Evolutionary conservation across 2,797 vertebrate species (phyloP), one percentile per base, ranked within the genome.

Genomic region (Thaleichthys pacificus): DNA sequence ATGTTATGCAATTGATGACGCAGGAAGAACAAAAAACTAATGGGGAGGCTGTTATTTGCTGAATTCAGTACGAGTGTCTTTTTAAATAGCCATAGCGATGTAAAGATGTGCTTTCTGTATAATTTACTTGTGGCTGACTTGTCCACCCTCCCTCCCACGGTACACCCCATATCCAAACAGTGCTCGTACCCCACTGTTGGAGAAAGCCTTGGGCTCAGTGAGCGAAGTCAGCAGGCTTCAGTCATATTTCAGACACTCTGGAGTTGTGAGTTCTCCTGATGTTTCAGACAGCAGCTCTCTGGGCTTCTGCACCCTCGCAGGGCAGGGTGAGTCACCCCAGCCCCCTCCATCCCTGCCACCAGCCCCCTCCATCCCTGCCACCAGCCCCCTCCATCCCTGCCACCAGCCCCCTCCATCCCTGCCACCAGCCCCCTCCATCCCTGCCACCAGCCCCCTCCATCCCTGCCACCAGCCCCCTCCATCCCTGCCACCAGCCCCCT

Each of bases 31-130:
- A 15, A 60, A 15, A 14, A 26, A 8, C 22, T 2, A 30, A 14
- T 15, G 1, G n/a, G 15, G 15, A 51, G 74, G 82, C 81, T 78
- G 75, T 77, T 79, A 72, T 79, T 3, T 1, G 70, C 78, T 78
- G 28, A 66, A 77, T 79, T 82, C 42, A 14, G 11, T 47, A 14
- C 11, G 42, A 11, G 42, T 47, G 42, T 47, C 9, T 47, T 47
- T 47, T 47, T 47, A 11, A 38, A 12, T 47, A 12, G 12, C 9
- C 9, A 1, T 47, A 47, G 42, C 42, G 42, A 47, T 12, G 12
- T 47, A 47, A 47, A 47, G 42, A 47, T 47, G 11, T 12, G 42
- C 42, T 47, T 47, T 47, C 42, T 47, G 17, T 12, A 24, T 49
- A 3, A 66, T 75, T 78, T 12, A 24, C 12, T 54, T 62, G 72